Conservation (phyloP, 2,113 vertebrate genomes). For the Cyrtonyx montezumae region DNA sequence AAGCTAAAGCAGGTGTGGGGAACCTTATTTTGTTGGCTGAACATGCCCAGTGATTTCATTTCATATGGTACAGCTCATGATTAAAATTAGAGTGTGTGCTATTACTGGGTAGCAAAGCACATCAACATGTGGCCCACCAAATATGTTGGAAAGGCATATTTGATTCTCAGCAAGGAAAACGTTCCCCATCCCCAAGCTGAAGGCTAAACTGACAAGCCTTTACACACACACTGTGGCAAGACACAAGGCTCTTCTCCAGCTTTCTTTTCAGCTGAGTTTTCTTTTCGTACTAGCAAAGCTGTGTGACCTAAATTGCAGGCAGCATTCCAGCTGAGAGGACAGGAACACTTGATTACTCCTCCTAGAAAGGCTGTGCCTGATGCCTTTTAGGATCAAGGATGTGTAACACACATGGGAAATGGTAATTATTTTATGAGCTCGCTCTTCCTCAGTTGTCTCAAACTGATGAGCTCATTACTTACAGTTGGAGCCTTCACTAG, state of each 20-base stretch:
- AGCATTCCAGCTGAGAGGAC: neutral
- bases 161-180: neutral
- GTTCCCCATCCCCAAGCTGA: neutral
- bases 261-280: neutral
- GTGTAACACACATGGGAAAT: neutral
- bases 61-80: neutral
- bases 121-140: neutral
- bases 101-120: neutral
- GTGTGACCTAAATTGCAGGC: neutral
- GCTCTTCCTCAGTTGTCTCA: neutral
- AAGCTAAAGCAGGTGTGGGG: slow-evolving; percentile 20
- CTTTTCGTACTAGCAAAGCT: neutral
- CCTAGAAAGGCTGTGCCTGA: neutral
- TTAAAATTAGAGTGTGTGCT: neutral
- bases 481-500: neutral
- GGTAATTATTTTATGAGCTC: neutral
- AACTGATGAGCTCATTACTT: neutral
- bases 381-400: neutral
- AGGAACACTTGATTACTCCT: neutral
- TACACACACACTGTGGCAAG: neutral
- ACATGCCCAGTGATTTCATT: slow-evolving; percentile 12
- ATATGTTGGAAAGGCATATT: neutral
- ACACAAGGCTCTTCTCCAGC: neutral
- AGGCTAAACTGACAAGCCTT: neutral
- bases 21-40: neutral